These are phyloP conservation scores for Cyrtorhinus lividipennis DNA, from an alignment of 1,140 invertebrate species.

Conservation along the genomic window DNA sequence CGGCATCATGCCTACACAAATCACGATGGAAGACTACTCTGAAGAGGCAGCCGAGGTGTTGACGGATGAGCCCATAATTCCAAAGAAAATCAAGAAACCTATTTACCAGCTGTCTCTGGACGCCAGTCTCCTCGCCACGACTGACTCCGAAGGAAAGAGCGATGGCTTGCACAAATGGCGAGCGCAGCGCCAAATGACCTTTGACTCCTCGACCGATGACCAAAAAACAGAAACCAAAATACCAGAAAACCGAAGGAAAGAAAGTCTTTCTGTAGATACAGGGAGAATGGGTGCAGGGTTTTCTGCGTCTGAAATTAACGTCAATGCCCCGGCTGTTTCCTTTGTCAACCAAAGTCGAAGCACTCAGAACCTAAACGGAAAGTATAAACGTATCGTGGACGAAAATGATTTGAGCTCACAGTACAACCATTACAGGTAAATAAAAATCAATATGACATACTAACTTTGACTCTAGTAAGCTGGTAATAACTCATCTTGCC, in stretches of 20 bases:
- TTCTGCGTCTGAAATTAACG: constrained; percentile 21
- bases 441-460: too few relatives aligned
- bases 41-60: constrained; percentile 19
- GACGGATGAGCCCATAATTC: background rate
- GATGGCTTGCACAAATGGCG: constrained; percentile 18
- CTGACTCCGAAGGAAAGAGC: constrained; percentile 5
- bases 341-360: constrained; percentile 28
- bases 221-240: constrained; percentile 7
- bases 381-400: constrained; percentile 31
- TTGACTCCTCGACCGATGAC: constrained; percentile 18
- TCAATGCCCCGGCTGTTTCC: constrained; percentile 27
- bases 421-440: constrained; percentile 44
- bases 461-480: too few relatives aligned
- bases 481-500: too few relatives aligned
- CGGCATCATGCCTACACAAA: constrained; percentile 21
- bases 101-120: constrained; percentile 23
- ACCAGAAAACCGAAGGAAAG: background rate
- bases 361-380: constrained; percentile 18
- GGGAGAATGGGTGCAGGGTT: constrained; percentile 18
- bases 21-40: constrained; percentile 20
- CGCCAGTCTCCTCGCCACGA: constrained; percentile 18
- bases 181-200: constrained; percentile 22
- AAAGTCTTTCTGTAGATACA: background rate
- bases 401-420: constrained; percentile 51
- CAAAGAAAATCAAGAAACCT: constrained; percentile 23